phyloP scores from a whole-genome alignment of 2,113 vertebrate species.

The Eubucco bourcierii region DNA sequence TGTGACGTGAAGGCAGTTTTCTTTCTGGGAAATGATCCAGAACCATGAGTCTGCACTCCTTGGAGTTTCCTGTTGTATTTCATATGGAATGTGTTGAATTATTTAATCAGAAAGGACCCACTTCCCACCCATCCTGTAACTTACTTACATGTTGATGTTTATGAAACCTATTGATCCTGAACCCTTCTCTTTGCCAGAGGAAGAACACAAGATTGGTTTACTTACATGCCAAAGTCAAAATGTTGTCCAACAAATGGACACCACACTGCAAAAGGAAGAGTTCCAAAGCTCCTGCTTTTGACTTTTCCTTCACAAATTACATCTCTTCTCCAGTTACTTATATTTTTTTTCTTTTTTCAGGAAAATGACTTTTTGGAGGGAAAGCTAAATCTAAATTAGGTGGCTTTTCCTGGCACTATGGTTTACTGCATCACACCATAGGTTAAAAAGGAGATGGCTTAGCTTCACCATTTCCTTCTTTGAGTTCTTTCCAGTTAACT shows the following conservation, averaged over 20 bases:
- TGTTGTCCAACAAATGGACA: neutral
- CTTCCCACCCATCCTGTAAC: neutral
- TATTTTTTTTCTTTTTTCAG: neutral
- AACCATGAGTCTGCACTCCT: neutral
- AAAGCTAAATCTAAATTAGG: neutral
- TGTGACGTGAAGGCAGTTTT: neutral
- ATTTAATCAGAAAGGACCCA: neutral
- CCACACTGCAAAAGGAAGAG: neutral
- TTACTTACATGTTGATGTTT: neutral
- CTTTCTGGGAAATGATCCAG: constrained; percentile 2
- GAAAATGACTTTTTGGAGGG: neutral
- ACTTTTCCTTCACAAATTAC: neutral
- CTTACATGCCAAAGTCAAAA: neutral
- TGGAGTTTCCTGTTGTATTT: neutral
- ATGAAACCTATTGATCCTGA: neutral
- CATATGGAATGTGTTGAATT: neutral
- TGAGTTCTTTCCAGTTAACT: neutral
- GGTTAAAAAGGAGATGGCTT: neutral
- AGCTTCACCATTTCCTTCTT: neutral
- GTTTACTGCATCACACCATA: neutral
- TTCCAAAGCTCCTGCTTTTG: neutral
- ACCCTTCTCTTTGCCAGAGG: neutral
- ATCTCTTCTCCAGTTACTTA: neutral
- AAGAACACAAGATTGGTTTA: neutral
- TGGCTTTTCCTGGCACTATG: neutral